Conservation (phyloP, 2,797 vertebrate species). For the Ctenopoma kingsleyae region DNA sequence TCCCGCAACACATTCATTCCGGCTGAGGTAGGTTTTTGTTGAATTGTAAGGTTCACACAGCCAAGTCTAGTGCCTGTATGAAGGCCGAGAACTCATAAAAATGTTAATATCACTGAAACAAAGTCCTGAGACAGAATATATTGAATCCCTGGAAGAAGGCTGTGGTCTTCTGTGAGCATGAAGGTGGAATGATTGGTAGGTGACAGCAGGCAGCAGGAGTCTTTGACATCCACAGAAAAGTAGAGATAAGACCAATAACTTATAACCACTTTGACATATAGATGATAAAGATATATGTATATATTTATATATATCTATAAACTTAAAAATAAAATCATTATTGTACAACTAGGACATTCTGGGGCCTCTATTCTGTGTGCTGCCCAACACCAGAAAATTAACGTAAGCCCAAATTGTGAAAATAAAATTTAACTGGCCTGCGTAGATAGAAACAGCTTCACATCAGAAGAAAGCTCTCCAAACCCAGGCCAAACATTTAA, state of each 20-base stretch:
- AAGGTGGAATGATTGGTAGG: conserved; percentile 82
- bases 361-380: conserved; percentile 73
- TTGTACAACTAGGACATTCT: conserved; percentile 76
- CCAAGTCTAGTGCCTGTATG: conserved; percentile 74
- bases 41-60: conserved; percentile 83
- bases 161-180: conserved; percentile 77
- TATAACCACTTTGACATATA: conserved; percentile 72
- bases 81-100: conserved; percentile 79
- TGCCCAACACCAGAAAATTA: conserved; percentile 72
- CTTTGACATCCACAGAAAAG: conserved; percentile 78
- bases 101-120: conserved; percentile 84
- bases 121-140: conserved; percentile 93
- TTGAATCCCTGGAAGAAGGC: conserved; percentile 85
- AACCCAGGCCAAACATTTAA: conserved; percentile 52
- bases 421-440: conserved; percentile 56
- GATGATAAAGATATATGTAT: conserved; percentile 71
- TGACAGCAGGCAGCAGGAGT: conserved; percentile 79
- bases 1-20: conserved; percentile 97
- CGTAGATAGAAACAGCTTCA: conserved; percentile 41
- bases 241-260: conserved; percentile 77
- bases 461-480: conserved; percentile 52
- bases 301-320: conserved; percentile 59
- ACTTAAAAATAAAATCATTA: conserved; percentile 66
- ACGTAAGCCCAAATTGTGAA: conserved; percentile 52
- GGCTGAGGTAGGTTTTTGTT: conserved; percentile 98